Percentiles rank a stretch among this genome's conserved stretches.
Conservation (phyloP, 2,888 invertebrate genomes). For the Pteria penguin region DNA sequence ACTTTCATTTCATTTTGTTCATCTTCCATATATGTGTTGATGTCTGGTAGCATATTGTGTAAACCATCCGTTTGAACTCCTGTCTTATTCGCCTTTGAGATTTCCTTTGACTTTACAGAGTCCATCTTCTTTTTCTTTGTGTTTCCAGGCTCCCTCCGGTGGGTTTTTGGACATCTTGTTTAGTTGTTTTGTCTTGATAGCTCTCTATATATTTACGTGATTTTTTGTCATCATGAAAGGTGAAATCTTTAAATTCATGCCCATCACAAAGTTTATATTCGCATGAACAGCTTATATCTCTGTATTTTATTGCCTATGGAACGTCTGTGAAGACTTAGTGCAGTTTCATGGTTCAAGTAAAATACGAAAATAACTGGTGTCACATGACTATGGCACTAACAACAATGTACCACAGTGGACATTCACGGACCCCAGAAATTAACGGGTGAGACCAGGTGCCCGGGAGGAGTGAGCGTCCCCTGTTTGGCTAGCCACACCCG, state of each 20-base stretch:
- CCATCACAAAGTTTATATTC: slow-evolving; percentile 8
- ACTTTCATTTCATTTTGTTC: neutral
- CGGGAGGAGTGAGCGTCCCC: too few species aligned
- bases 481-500: too few species aligned
- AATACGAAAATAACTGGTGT: too few species aligned
- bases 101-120: neutral
- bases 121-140: neutral
- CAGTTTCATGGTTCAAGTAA: slow-evolving; percentile 44
- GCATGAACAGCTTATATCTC: slow-evolving; percentile 50
- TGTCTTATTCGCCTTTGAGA: neutral
- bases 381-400: too few species aligned
- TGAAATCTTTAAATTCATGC: slow-evolving; percentile 28
- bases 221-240: neutral
- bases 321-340: slow-evolving; percentile 42
- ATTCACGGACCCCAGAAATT: too few species aligned
- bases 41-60: neutral
- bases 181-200: neutral
- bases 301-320: slow-evolving; percentile 21
- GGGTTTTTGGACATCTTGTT: too few species aligned
- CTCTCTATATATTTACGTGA: neutral
- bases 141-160: neutral
- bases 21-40: neutral
- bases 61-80: neutral
- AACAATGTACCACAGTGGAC: too few species aligned
- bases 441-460: too few species aligned